A percentile compares a stretch with the other conserved stretches of the same genome.
Evolutionary conservation across 2,888 invertebrate species (phyloP).

Genomic region (Lepidocyrtoides sp.): DNA sequence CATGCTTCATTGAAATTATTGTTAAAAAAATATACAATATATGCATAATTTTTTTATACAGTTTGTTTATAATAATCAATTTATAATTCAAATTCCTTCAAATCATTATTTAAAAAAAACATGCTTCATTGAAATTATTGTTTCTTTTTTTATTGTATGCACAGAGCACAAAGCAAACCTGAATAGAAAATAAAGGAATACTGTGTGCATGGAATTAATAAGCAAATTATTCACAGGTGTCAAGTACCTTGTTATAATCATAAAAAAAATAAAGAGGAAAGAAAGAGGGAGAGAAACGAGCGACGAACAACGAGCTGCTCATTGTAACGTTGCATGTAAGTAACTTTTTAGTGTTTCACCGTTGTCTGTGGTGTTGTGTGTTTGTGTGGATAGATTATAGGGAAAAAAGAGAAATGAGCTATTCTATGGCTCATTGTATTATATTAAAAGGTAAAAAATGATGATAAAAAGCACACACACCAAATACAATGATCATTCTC

Average conservation of each 20-base stretch:
- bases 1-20: too few species aligned
- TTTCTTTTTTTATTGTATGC: too few species aligned
- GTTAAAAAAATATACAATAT: neutral
- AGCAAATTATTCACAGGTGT: slow-evolving; percentile 85
- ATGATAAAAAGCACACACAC: slow-evolving; percentile 57
- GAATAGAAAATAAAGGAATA: slow-evolving; percentile 38
- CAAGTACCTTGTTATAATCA: slow-evolving; percentile 85
- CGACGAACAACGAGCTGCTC: slow-evolving; percentile 15
- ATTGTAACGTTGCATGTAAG: neutral
- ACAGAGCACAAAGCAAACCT: too few species aligned
- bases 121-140: too few species aligned
- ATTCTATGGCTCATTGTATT: slow-evolving; percentile 52
- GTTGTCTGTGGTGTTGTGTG: slow-evolving; percentile 39
- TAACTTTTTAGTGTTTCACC: neutral
- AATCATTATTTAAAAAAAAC: slow-evolving; percentile 20
- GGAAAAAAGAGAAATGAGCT: slow-evolving; percentile 69
- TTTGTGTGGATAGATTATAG: slow-evolving; percentile 7
- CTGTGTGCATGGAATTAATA: slow-evolving; percentile 85
- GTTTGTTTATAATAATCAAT: slow-evolving; percentile 9
- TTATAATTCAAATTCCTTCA: slow-evolving; percentile 47
- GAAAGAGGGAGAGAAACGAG: slow-evolving; percentile 57
- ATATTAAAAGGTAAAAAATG: slow-evolving; percentile 60
- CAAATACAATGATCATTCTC: slow-evolving; percentile 16
- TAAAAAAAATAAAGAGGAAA: slow-evolving; percentile 67
- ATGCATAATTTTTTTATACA: neutral